phyloP scores from a whole-genome alignment of 2,113 vertebrate genomes.

The Phaethornis superciliosus region DNA sequence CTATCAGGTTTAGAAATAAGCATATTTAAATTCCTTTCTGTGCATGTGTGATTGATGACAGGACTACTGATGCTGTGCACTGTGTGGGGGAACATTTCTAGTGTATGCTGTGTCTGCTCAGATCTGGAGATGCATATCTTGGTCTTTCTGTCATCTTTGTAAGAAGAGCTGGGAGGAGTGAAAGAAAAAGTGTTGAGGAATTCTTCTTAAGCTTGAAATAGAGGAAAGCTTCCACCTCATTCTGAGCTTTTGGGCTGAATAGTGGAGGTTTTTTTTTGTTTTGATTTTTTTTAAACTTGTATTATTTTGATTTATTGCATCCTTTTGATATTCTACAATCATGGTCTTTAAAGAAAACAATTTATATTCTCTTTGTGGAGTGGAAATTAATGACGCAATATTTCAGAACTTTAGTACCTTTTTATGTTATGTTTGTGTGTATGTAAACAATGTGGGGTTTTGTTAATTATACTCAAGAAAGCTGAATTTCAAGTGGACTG shows the following conservation, averaged over 20 bases:
- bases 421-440: background rate
- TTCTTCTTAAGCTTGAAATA: background rate
- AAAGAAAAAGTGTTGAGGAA: conserved; percentile 10
- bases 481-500: background rate
- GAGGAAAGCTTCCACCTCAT: background rate
- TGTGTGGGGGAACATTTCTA: conserved; percentile 24
- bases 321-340: background rate
- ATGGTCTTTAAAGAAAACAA: background rate
- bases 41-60: conserved; percentile 37
- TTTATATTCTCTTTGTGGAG: background rate
- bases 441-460: background rate
- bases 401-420: background rate
- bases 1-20: conserved; percentile 17
- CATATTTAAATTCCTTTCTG: conserved; percentile 2
- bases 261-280: background rate
- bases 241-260: background rate
- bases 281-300: background rate
- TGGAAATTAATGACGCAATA: background rate
- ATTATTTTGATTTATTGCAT: background rate
- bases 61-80: background rate
- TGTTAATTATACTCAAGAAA: background rate
- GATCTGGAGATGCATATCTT: conserved; percentile 38
- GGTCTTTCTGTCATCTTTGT: background rate
- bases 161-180: conserved; percentile 4
- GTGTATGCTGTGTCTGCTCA: conserved; percentile 37